Evolutionary conservation across 2,113 vertebrate species (phyloP), one percentile per base, ranked within the genome.

Genomic region (Puma concolor): DNA sequence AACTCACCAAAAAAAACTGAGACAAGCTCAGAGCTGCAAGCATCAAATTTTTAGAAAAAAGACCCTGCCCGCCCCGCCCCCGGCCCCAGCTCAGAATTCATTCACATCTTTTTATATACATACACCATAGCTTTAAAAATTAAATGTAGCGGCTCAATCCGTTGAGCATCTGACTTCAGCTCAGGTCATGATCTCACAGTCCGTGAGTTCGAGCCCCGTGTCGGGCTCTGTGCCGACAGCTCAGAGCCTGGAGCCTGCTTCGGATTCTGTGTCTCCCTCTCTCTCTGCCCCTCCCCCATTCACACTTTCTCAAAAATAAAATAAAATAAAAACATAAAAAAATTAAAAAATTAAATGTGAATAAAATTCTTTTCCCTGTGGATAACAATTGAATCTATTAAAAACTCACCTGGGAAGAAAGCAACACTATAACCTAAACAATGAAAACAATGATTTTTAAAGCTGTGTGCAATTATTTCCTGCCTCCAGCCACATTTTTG

Each of bases 351-450:
- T 82, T 41, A 54, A 86, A 38, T 1, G 5, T 38, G 38, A 80
- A 72, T 21, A 33, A 85, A 93, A 54, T 2, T 11, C 9, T 33
- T 48, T 64, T 25, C 57, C 74, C 27, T 41, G 3, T 21, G 21
- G 86, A 84, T 57, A 36, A 77, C 16, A 66, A 48, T 0, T 33
- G 48, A 87, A 86, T 76, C 54, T n/a, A 48, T 69, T 72, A 89
- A 71, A 92, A 71, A 54, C n/a, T 60, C 38, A 89, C 44, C 90
- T 77, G 31, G 19, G 76, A 90, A 81, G 7, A 80, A 90, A 93
- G 7, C 54, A 83, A 76, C 85, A 54, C 41, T 41, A 9, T 72
- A 63, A 88, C 23, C 19, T 69, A 60, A 5, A 52, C 41, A 77
- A 64, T 36, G 29, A 83, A 83, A 88, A 64, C 80, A 60, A 6